Evolutionary conservation across 2,888 invertebrate species (phyloP).

Genomic region (Linnaemya vulpina): DNA sequence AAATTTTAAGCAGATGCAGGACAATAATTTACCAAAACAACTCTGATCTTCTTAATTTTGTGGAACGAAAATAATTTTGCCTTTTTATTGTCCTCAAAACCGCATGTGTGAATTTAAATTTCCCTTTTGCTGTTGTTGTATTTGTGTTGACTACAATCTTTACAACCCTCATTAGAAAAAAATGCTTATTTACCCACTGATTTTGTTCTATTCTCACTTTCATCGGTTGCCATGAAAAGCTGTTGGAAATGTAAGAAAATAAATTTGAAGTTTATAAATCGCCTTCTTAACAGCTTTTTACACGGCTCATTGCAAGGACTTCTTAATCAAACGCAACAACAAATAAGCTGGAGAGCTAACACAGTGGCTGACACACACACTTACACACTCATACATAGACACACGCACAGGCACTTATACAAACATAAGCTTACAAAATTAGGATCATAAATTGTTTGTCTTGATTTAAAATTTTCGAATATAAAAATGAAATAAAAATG

Average conservation of each 20-base stretch:
- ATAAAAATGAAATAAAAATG: slow-evolving; percentile 37
- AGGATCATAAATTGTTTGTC: slow-evolving; percentile 19
- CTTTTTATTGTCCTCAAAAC: background rate
- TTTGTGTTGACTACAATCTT: background rate
- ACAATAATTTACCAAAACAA: no score
- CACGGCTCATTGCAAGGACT: slow-evolving; percentile 53
- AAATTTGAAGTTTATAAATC: slow-evolving; percentile 60
- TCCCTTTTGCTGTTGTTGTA: background rate
- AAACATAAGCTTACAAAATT: slow-evolving; percentile 14
- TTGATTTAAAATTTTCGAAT: slow-evolving; percentile 42
- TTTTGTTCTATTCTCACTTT: background rate
- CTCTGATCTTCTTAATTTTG: no score
- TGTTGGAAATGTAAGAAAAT: background rate
- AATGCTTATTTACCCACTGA: background rate
- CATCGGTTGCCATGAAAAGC: background rate
- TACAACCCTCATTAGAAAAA: background rate
- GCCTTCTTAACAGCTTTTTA: slow-evolving; percentile 48
- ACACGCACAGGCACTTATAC: background rate
- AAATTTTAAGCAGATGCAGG: no score
- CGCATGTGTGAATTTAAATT: background rate
- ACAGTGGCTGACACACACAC: background rate
- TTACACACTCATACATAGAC: background rate
- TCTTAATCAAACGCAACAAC: slow-evolving; percentile 5
- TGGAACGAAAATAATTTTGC: background rate
- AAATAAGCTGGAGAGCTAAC: background rate